These are phyloP conservation scores for Drosophila simulans DNA, from an alignment of 1,140 invertebrate species.

Conservation along the genomic window DNA sequence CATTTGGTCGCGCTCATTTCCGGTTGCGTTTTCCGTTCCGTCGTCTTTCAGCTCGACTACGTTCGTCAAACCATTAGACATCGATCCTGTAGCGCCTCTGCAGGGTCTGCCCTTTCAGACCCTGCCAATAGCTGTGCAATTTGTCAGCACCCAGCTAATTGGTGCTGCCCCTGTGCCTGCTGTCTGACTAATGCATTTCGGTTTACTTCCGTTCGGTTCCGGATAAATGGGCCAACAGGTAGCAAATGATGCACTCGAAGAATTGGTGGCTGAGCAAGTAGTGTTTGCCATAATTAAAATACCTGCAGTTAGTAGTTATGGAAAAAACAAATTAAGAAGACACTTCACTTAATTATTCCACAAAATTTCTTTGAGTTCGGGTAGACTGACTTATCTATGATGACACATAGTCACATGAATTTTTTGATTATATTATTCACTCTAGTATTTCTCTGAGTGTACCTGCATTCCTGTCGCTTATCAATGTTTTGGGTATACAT, in stretches of 20 bases:
- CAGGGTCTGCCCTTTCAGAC: constrained; percentile 12
- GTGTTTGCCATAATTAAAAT: background rate
- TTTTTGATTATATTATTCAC: no score
- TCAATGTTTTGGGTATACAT: constrained; percentile 2
- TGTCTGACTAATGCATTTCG: constrained; percentile 76
- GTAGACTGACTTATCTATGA: no score
- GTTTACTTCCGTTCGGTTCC: constrained; percentile 68
- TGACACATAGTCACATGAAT: no score
- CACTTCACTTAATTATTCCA: no score
- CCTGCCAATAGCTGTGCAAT: constrained; percentile 78
- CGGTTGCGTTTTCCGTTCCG: constrained; percentile 44
- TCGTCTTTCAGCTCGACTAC: constrained; percentile 11
- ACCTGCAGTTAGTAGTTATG: background rate
- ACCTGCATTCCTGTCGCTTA: constrained; percentile 42
- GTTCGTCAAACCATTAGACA: constrained; percentile 41
- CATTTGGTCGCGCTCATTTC: constrained; percentile 77
- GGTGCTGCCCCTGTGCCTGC: constrained; percentile 70
- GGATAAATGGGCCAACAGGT: constrained; percentile 60
- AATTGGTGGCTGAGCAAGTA: background rate
- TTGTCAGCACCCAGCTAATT: constrained; percentile 81
- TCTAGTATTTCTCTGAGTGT: constrained; percentile 1
- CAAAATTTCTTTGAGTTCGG: no score
- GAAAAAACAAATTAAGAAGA: no score
- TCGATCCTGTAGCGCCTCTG: constrained; percentile 17
- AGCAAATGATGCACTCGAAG: constrained; percentile 14